Evolutionary conservation across 1,140 invertebrate genomes (phyloP).

Genomic region (Drosophila simulans): DNA sequence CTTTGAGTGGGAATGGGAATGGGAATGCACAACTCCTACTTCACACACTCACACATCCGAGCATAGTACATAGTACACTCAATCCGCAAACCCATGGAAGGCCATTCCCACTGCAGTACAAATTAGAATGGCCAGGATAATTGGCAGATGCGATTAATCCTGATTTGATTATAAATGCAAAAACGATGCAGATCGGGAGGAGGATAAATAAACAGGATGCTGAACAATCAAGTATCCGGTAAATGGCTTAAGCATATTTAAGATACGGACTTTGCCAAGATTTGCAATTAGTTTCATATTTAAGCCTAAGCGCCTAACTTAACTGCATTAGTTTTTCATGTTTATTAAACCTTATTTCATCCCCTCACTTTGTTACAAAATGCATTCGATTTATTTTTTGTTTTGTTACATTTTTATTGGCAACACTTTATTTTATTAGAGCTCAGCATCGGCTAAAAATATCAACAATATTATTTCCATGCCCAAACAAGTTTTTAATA

Average conservation of each 20-base stretch:
- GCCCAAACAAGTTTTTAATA: constrained; percentile 57
- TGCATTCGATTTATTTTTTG: no score
- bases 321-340: no score
- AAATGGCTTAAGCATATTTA: background rate
- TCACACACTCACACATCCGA: background rate
- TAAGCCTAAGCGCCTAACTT: background rate
- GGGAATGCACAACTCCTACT: background rate
- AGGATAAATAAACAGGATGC: constrained; percentile 20
- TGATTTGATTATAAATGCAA: constrained; percentile 40
- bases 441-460: background rate
- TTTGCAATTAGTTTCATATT: constrained; percentile 1
- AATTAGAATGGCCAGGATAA: constrained; percentile 51
- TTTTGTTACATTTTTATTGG: no score
- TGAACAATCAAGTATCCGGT: background rate
- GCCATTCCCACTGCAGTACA: constrained; percentile 18
- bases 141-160: constrained; percentile 40
- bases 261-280: background rate
- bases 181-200: constrained; percentile 15
- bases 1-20: constrained; percentile 8
- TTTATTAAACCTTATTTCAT: no score
- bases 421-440: background rate
- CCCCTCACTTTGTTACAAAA: no score
- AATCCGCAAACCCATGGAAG: background rate
- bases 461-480: constrained; percentile 20
- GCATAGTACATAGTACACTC: background rate